phyloP scores from a whole-genome alignment of 2,888 invertebrate genomes.

The Dysmachus trigonus region DNA sequence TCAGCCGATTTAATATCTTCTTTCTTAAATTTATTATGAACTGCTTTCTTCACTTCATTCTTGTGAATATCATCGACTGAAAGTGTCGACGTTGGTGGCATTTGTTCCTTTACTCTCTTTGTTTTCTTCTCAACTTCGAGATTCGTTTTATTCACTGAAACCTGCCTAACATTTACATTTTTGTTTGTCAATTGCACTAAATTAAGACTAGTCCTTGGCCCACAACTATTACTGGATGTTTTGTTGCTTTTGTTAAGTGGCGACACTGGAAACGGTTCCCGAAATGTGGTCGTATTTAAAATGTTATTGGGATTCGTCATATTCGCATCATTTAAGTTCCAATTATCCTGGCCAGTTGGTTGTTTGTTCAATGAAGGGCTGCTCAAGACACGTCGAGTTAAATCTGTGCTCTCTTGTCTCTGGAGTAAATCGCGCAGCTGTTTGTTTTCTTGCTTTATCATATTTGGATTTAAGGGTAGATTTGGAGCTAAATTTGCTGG shows the following conservation, averaged over 20 bases:
- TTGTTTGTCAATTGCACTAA: conserved; percentile 21
- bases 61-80: conserved; percentile 49
- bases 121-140: conserved; percentile 44
- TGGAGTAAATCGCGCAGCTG: conserved; percentile 85
- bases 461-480: not conserved
- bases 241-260: conserved; percentile 50
- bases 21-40: conserved; percentile 39
- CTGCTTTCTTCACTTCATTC: not conserved
- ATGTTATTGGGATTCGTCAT: not conserved
- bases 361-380: not conserved
- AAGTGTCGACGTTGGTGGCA: conserved; percentile 45
- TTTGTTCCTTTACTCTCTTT: conserved; percentile 54
- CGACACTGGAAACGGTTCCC: conserved; percentile 47
- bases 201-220: conserved; percentile 38
- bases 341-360: not conserved
- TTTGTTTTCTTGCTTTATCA: conserved; percentile 69
- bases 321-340: conserved; percentile 1
- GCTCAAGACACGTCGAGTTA: not conserved
- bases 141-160: not conserved
- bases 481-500: not conserved
- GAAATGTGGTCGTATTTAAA: conserved; percentile 40
- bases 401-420: conserved; percentile 70
- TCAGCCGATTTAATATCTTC: conserved; percentile 54
- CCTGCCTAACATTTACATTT: not conserved
- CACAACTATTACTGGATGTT: not conserved